phyloP scores from a whole-genome alignment of 2,888 invertebrate species.

The Trichacis sp. region DNA sequence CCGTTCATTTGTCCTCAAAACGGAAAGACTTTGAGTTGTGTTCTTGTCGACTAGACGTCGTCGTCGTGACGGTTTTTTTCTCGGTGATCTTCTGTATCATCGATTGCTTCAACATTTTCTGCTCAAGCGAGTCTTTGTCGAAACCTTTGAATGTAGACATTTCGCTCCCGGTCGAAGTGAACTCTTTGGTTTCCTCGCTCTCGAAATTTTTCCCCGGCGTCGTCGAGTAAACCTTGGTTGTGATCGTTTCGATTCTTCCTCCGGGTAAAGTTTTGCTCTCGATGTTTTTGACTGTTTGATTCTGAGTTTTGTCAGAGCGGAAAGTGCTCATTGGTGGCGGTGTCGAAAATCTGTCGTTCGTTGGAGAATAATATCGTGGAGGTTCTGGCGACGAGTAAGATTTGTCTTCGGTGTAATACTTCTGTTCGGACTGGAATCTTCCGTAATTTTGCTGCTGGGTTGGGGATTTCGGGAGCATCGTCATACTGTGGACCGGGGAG shows the following conservation, averaged over 20 bases:
- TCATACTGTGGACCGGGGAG: conserved; percentile 42
- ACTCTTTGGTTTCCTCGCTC: conserved; percentile 71
- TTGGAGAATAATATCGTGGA: conserved; percentile 33
- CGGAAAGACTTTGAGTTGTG: conserved; percentile 71
- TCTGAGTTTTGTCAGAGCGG: conserved; percentile 51
- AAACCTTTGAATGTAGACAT: conserved; percentile 58
- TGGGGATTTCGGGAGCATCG: conserved; percentile 44
- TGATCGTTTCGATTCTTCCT: conserved; percentile 72
- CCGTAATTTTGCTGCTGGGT: conserved; percentile 21
- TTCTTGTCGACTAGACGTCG: conserved; percentile 73
- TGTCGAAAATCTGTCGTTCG: conserved; percentile 47
- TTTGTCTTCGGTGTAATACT: conserved; percentile 39
- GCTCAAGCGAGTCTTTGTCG: conserved; percentile 73
- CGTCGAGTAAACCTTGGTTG: conserved; percentile 73
- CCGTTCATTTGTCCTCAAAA: conserved; percentile 53
- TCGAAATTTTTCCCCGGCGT: conserved; percentile 72
- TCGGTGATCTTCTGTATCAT: conserved; percentile 79
- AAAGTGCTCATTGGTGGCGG: conserved; percentile 57
- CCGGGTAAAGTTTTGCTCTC: conserved; percentile 73
- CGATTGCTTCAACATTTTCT: conserved; percentile 77
- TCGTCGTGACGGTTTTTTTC: conserved; percentile 77
- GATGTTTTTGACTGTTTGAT: conserved; percentile 51
- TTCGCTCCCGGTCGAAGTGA: conserved; percentile 71
- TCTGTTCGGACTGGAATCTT: conserved; percentile 37
- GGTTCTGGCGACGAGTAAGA: conserved; percentile 44